These are phyloP conservation scores for Pardalotus punctatus DNA, from an alignment of 2,113 vertebrate genomes.

Conservation along the genomic window DNA sequence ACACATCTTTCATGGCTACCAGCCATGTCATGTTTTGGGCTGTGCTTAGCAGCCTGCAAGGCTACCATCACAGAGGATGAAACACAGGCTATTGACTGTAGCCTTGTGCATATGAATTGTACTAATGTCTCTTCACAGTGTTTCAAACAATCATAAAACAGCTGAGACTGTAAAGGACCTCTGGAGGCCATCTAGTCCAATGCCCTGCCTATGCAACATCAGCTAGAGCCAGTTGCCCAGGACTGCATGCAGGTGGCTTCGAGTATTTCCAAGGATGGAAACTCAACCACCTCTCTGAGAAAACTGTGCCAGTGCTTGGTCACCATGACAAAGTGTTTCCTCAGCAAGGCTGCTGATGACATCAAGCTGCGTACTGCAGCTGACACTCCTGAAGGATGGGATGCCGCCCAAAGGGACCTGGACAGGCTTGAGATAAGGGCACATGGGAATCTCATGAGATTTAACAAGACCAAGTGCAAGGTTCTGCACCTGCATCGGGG, in stretches of 20 bases:
- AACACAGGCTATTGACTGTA: neutral
- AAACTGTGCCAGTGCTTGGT: neutral
- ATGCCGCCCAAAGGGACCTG: neutral
- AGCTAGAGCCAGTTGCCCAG: neutral
- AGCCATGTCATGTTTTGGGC: neutral
- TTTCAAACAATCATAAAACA: neutral
- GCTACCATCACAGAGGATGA: neutral
- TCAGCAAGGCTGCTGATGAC: neutral
- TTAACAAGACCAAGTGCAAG: neutral
- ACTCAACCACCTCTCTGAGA: neutral
- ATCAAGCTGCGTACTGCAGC: neutral
- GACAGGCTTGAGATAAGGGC: neutral
- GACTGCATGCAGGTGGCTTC: accelerated
- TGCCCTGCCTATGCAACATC: neutral
- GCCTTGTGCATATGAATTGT: neutral
- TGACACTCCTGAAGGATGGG: neutral
- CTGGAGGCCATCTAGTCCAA: neutral
- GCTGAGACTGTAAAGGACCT: neutral
- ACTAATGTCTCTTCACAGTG: neutral
- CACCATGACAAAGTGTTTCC: neutral
- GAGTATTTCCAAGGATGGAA: neutral
- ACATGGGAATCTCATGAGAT: neutral
- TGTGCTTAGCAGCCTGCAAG: neutral
- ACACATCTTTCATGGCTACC: neutral
- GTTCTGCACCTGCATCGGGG: accelerated